Conservation (phyloP, 2,888 invertebrate species). For the Cephus runcator region DNA sequence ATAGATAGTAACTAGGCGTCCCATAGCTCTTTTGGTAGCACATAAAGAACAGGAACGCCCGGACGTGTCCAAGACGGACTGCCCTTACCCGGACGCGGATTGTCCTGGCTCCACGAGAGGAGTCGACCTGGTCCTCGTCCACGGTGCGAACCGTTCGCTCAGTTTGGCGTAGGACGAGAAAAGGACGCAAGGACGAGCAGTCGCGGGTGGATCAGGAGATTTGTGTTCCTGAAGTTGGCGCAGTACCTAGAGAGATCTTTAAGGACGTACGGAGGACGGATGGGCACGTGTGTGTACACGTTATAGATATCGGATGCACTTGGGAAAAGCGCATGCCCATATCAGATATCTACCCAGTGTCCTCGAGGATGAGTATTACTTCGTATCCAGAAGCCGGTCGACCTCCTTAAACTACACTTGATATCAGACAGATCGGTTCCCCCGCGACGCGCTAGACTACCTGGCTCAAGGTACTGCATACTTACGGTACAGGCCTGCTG, state of each 20-base stretch:
- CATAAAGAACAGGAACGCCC: slow-evolving; percentile 57
- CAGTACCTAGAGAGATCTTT: slow-evolving; percentile 35
- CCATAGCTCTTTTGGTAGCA: slow-evolving; percentile 52
- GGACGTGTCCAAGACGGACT: slow-evolving; percentile 58
- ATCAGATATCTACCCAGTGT: neutral
- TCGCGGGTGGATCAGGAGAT: slow-evolving; percentile 34
- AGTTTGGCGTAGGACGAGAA: slow-evolving; percentile 15
- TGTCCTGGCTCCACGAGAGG: slow-evolving; percentile 22
- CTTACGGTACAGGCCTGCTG: neutral
- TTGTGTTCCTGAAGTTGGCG: slow-evolving; percentile 47
- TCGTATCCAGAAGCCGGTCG: neutral
- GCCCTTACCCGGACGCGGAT: slow-evolving; percentile 53
- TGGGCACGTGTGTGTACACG: neutral
- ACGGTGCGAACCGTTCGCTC: neutral
- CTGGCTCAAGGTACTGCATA: neutral
- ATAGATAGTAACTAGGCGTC: slow-evolving; percentile 49
- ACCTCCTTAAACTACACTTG: neutral
- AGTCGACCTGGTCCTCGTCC: neutral
- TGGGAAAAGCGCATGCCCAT: neutral
- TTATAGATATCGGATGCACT: neutral
- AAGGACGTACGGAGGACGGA: slow-evolving; percentile 42
- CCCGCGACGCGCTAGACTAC: neutral
- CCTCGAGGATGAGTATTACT: neutral
- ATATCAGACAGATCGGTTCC: neutral
- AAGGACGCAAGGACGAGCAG: slow-evolving; percentile 23